Evolutionary conservation across 2,113 vertebrate genomes (phyloP), one percentile per base, ranked within the genome.

Genomic region (Sisor rabdophorus): DNA sequence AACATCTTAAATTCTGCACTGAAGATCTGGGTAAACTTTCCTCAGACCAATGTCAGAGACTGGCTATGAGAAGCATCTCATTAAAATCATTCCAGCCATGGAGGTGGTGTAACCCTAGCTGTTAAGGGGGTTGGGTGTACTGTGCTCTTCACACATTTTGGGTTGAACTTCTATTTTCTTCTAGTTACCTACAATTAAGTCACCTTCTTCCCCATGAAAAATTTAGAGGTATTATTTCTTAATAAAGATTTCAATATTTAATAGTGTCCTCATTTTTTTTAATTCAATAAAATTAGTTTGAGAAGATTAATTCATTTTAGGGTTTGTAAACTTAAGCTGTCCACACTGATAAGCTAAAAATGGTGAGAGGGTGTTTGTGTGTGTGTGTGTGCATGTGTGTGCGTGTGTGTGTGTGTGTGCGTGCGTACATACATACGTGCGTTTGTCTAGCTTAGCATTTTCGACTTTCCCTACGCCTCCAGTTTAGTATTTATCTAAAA

Each of bases 351-450:
- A 75, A 73, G 36, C 22, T 20, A 48, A 4, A 74, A 22, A 58
- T 26, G 13, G 15, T 58, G n/a, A n/a, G n/a, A n/a, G n/a, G n/a
- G 40, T 44, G 40, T 36, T 11, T 44, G 60, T 56, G 50, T 15
- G 30, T 36, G 53, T 60, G 71, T 48, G 47, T 65, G 22, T 71
- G 12, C 36, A 2, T 65, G 59, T 75, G 60, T 64, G 24, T 52
- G 28, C 64, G 73, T 53, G 59, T 61, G 73, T 54, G 30, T 53
- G 73, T 65, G 73, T 53, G 73, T 55, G 61, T 36, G 59, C 65
- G 60, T 50, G 58, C 64, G 73, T 75, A 22, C 52, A 36, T 48
- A n/a, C 67, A 50, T 53, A 50, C 52, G 50, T 24, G 48, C 68
- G 63, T 68, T 24, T 67, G 11, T 17, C 11, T 26, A 36, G 40